A percentile compares a stretch with the other conserved stretches of the same genome.
phyloP scores from a whole-genome alignment of 2,113 vertebrate genomes.

The Oreochromis tanganicae region DNA sequence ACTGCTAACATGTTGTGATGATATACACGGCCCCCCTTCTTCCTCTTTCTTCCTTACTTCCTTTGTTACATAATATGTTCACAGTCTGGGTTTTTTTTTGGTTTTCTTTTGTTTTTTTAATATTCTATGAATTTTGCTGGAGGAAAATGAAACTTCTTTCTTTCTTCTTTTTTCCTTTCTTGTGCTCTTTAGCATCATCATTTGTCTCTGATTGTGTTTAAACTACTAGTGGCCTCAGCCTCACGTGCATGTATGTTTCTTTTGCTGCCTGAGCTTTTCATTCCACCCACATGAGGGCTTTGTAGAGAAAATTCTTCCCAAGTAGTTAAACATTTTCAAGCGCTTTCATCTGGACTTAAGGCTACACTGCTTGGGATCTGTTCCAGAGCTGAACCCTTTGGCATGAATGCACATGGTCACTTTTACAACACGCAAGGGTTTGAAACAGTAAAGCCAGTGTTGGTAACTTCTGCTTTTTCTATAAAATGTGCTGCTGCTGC shows the following conservation, averaged over 20 bases:
- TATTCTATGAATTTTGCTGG: not conserved
- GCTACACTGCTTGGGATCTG: not conserved
- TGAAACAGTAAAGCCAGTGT: not conserved
- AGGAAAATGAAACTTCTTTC: not conserved
- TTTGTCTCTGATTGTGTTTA: not conserved
- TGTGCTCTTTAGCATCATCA: not conserved
- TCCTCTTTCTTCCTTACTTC: not conserved
- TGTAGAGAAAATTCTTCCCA: not conserved
- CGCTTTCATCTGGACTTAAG: not conserved
- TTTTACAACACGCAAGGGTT: not conserved
- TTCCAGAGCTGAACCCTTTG: not conserved
- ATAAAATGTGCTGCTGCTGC: not conserved
- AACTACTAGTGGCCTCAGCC: not conserved
- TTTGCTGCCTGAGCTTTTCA: not conserved
- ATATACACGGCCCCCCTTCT: not conserved
- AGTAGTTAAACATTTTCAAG: not conserved
- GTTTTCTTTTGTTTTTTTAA: not conserved
- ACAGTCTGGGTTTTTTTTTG: not conserved
- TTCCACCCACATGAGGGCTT: not conserved
- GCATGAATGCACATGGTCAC: not conserved
- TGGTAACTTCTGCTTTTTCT: not conserved
- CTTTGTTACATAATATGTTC: not conserved
- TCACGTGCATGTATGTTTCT: not conserved
- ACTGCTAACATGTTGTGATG: not conserved
- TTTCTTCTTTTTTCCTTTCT: not conserved